Evolutionary conservation across 2,113 vertebrate species (phyloP), one percentile per base, ranked within the genome.

Genomic region (Megaptera novaeangliae): DNA sequence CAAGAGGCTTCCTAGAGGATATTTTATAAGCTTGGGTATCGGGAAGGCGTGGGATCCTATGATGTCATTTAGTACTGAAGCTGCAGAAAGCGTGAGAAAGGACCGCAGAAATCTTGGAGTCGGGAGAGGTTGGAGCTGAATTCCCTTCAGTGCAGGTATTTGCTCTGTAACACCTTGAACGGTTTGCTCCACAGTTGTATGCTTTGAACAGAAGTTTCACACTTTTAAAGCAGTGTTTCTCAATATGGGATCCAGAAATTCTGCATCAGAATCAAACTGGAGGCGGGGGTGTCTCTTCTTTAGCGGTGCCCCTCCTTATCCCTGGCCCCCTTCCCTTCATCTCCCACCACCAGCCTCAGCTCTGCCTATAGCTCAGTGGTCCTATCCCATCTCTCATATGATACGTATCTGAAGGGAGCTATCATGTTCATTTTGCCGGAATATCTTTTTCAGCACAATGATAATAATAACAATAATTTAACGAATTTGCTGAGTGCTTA

Each of bases 281-380:
- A 31, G 52, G 7, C 1, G 29, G 8, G 25, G 36, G 8, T 0
- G 0, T 64, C 21, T 18, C 29, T 34, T n/a, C 2, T 34, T 21
- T n/a, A 8, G 29, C 0, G 25, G 20, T 14, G 2, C 13, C 17
- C 1, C 27, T 34, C 9, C 59, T 21, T 9, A 1, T 55, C 44
- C 29, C 23, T 0, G 46, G 36, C 21, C 7, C 2, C 14, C 82
- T 10, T 59, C 20, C 57, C 7, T 0, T 3, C 27, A 6, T 25
- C n/a, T n/a, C 74, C n/a, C 14, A 15, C 4, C 21, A 3, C 20
- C 7, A 2, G 75, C 57, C 36, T 36, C 14, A 5, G n/a, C 18
- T 31, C 21, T 0, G 5, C 15, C 15, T 1, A 3, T 31, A 8
- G 27, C 17, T 27, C 21, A 0, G 5, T 0, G 31, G 2, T n/a